Base-by-base conservation (phyloP, 2,113 vertebrate species). In the Aptenodytes patagonicus region DNA sequence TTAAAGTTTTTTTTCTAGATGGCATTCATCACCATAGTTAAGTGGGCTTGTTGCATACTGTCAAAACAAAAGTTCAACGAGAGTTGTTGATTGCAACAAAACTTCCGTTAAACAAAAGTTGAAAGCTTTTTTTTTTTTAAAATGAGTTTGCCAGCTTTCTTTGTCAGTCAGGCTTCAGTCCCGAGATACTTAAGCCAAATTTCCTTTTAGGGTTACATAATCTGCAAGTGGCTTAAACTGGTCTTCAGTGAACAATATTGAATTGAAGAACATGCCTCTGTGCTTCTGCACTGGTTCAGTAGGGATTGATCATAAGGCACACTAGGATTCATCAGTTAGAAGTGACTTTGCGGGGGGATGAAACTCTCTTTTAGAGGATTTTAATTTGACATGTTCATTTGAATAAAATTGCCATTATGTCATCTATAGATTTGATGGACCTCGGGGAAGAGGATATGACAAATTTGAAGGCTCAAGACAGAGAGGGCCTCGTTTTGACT, bases 351-450 rank as follows among this genome's bases (percentile, higher is more conserved):
- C 14, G 10, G 20, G 32, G 5, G 18, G 2, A 4, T 70, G 49
- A 80, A 70, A 70, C 15, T 29, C 9, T 34, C 17, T 66, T 78
- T 49, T 58, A 29, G 72, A 57, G 15, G 7, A 75, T 57, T 96
- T 87, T 68, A 47, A 77, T 83, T n/a, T 78, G 17, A 69, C 3
- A 1, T 40, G 7, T 68, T 83, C 58, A 49, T 69, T 92, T 91
- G 44, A 95, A 55, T 93, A 72, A 95, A 97, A 97, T 96, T 92
- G 81, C 51, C 82, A 1, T 97, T 97, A 55, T 96, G 95, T 97
- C 87, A 92, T 93, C 94, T 96, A 29, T 95, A 99, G 99, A 87
- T 99, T 99, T 98, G 99, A 99, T 94, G 98, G 98, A 78, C 98
- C 99, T 80, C 98, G 97, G 89, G 98, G 98, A 97, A 98, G 97